phyloP scores from a whole-genome alignment of 2,113 vertebrate species.

The Anseranas semipalmata region DNA sequence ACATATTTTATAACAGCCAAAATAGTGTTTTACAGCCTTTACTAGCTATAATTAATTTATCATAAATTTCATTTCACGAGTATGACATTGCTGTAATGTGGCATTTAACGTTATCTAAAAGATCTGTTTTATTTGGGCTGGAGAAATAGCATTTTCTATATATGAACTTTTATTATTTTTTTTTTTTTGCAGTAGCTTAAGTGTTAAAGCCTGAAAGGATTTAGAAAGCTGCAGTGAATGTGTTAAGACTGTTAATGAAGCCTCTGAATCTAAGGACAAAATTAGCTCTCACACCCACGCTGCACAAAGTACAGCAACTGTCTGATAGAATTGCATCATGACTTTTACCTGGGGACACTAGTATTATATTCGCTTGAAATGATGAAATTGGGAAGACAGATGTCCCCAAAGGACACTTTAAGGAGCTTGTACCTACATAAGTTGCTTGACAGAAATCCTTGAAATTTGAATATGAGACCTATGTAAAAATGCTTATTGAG shows the following conservation, averaged over 20 bases:
- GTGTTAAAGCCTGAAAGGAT: constrained; percentile 80
- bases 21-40: background rate
- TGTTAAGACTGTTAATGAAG: constrained; percentile 86
- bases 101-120: background rate
- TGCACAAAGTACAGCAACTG: constrained; percentile 78
- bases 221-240: constrained; percentile 78
- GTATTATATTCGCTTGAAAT: constrained; percentile 74
- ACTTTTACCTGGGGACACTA: constrained; percentile 80
- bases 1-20: background rate
- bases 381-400: constrained; percentile 80
- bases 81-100: background rate
- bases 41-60: background rate
- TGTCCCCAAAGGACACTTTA: constrained; percentile 79
- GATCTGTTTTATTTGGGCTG: constrained; percentile 16
- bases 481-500: constrained; percentile 50
- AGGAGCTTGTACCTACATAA: constrained; percentile 80
- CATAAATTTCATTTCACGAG: background rate
- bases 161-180: constrained; percentile 25
- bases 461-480: constrained; percentile 70
- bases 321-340: constrained; percentile 81
- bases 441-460: constrained; percentile 71
- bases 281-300: constrained; percentile 82
- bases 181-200: constrained; percentile 58
- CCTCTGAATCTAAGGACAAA: constrained; percentile 80
- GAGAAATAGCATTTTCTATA: constrained; percentile 2